Conservation (phyloP, 2,888 invertebrate species). For the Xanthostigma xanthostigma region DNA sequence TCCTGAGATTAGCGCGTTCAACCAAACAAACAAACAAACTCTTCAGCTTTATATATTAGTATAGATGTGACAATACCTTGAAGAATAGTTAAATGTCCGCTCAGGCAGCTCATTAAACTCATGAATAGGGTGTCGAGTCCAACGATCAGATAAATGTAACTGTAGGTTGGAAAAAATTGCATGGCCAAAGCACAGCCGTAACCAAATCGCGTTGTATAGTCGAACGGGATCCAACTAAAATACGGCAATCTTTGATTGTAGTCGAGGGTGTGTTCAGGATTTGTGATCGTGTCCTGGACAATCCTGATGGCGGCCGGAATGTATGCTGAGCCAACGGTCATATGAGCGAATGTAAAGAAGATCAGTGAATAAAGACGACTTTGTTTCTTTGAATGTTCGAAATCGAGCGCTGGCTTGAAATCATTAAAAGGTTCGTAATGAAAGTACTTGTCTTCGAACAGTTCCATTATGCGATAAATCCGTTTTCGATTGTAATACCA, state of each 20-base stretch:
- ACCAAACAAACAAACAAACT: too few relatives aligned
- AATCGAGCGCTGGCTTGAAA: conserved; percentile 16
- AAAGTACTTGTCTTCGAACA: conserved; percentile 16
- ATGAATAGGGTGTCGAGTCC: conserved; percentile 8
- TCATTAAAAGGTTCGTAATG: conserved; percentile 16
- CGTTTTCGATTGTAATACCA: conserved; percentile 17
- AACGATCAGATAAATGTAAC: conserved; percentile 21
- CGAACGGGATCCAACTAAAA: conserved; percentile 24
- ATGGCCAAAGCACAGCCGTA: conserved; percentile 22
- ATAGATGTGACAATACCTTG: too few relatives aligned
- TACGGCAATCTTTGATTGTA: conserved; percentile 18
- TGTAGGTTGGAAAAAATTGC: conserved; percentile 22
- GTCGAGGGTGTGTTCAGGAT: conserved; percentile 6
- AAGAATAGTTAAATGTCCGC: too few relatives aligned
- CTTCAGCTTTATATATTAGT: too few relatives aligned
- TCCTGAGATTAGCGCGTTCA: too few relatives aligned
- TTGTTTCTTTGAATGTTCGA: conserved; percentile 15
- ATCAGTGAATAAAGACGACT: conserved; percentile 18
- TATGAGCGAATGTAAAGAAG: conserved; percentile 19
- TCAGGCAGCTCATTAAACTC: too few relatives aligned
- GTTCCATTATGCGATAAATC: conserved; percentile 16
- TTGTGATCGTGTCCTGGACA: conserved; percentile 7
- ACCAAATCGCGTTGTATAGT: conserved; percentile 17
- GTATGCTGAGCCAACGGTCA: conserved; percentile 20
- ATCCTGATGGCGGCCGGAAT: conserved; percentile 18